Evolutionary conservation across 2,113 vertebrate species (phyloP), one percentile per base, ranked within the genome.

Genomic region (Colossoma macropomum): DNA sequence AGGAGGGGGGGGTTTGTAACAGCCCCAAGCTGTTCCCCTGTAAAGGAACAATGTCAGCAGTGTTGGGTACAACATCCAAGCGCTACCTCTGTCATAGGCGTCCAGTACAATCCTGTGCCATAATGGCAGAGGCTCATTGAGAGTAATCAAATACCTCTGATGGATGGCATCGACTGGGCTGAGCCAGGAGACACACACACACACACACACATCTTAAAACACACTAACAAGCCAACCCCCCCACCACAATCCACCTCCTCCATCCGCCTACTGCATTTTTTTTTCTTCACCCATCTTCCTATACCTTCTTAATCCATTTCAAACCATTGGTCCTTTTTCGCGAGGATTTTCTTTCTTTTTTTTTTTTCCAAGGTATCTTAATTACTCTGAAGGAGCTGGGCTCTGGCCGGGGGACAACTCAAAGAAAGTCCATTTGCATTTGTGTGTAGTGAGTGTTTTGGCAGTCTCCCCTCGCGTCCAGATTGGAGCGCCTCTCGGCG

Each of bases 401-500:
- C 95, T 95, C 97, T 99, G 98, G 97, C 97, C 92, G 92, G 90
- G 93, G 93, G 96, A 98, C 98, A 98, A 97, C 96, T 96, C 96
- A 97, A 97, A 97, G 96, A 54, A 99, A 98, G 97, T 98, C 97
- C 94, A 99, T 99, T 99, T 98, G 97, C 97, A 98, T 99, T 97
- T 97, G 95, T 97, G 96, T 97, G 96, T 97, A 97, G 97, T 96
- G 97, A 97, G 96, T 96, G 95, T 56, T 97, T 97, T 99, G 97
- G 98, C 97, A 99, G 95, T 94, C 95, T 91, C 91, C 90, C 92
- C 91, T 92, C 93, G 93, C 93, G 97, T 98, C 97, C 97, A 99
- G 97, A 99, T 99, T 99, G 98, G 97, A 98, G 98, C 96, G 96
- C 97, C 97, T 97, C 92, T 99, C 97, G 96, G 96, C 97, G 95